Evolutionary conservation across 1,140 invertebrate species (phyloP), one percentile per base, ranked within the genome.

Genomic region (Calliphora vicina): DNA sequence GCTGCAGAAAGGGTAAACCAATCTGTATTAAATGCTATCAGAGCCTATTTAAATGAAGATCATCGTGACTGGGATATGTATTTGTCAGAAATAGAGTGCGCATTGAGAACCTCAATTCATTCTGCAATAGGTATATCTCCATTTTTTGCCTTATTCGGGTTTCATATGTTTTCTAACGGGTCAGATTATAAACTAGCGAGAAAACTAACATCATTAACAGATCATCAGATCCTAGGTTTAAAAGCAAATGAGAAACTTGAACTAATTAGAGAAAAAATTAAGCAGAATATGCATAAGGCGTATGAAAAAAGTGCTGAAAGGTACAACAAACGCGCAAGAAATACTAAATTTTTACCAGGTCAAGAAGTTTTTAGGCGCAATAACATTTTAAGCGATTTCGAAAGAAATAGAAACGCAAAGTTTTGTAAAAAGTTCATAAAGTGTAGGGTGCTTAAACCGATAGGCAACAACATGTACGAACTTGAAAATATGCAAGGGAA

Each of bases 321-420:
- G 8, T 73, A 73, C 25, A 73, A 73, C 13, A 73, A 35, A 35
- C 29, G 29, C 2, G 29, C 29, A 35, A 2, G 29, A 4, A 2
- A 35, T 2, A 35, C 29, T 8, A 35, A 35, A 35, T 35, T 35
- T 35, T 8, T 35, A 35, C 29, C 45, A 15, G 45, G 45, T 5
- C 45, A 81, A 76, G 83, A 83, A 73, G 45, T 50, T 13, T 50
- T 6, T 35, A 35, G 29, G 29, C 29, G 29, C 8, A 35, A 35
- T 8, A 35, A 35, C 29, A 35, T 35, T 35, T 35, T 35, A 35
- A 35, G 29, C 29, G 29, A 35, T 35, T 35, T 35, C 8, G 29
- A 35, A 35, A 35, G 8, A 35, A 35, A 35, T 35, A 35, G 2
- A 35, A 35, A 50, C 12, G 45, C 45, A 5, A 50, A 50, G 12